A percentile compares a stretch with the other conserved stretches of the same genome.
phyloP scores from a whole-genome alignment of 2,888 invertebrate genomes.

The Caenorhabditis zanzibari region DNA sequence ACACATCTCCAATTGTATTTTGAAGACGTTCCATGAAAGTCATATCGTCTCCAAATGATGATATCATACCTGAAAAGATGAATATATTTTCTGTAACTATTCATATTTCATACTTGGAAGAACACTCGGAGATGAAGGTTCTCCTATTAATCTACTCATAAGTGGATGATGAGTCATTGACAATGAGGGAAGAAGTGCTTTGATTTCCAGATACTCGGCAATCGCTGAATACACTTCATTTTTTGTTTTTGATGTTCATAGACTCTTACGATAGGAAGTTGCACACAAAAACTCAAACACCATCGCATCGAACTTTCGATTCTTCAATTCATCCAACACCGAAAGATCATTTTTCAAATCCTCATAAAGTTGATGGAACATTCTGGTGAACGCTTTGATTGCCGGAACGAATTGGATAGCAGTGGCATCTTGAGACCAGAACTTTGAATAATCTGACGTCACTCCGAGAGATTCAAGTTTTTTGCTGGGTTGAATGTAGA shows the following conservation, averaged over 20 bases:
- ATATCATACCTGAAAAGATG: slow-evolving; percentile 38
- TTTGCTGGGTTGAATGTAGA: slow-evolving; percentile 40
- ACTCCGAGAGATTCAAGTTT: slow-evolving; percentile 44
- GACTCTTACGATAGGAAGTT: slow-evolving; percentile 26
- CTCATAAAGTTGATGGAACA: slow-evolving; percentile 41
- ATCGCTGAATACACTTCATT: slow-evolving; percentile 25
- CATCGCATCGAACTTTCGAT: slow-evolving; percentile 47
- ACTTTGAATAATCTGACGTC: slow-evolving; percentile 38
- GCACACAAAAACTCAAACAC: slow-evolving; percentile 40
- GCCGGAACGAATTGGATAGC: slow-evolving; percentile 33
- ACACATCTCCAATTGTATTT: slow-evolving; percentile 36
- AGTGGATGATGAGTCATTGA: slow-evolving; percentile 46
- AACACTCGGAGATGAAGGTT: slow-evolving; percentile 33
- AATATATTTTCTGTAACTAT: not conserved
- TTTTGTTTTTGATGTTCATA: not conserved
- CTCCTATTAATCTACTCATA: slow-evolving; percentile 45
- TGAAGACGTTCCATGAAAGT: slow-evolving; percentile 31
- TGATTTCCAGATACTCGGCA: slow-evolving; percentile 46
- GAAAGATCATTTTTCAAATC: slow-evolving; percentile 35
- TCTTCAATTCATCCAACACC: slow-evolving; percentile 32
- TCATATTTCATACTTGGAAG: slow-evolving; percentile 27
- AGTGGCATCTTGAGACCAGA: slow-evolving; percentile 26
- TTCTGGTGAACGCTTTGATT: slow-evolving; percentile 31
- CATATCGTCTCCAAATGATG: slow-evolving; percentile 44
- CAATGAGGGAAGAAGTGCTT: slow-evolving; percentile 22